These are phyloP conservation scores for Lucifuga dentata DNA, from an alignment of 2,113 vertebrate species.

Conservation along the genomic window DNA sequence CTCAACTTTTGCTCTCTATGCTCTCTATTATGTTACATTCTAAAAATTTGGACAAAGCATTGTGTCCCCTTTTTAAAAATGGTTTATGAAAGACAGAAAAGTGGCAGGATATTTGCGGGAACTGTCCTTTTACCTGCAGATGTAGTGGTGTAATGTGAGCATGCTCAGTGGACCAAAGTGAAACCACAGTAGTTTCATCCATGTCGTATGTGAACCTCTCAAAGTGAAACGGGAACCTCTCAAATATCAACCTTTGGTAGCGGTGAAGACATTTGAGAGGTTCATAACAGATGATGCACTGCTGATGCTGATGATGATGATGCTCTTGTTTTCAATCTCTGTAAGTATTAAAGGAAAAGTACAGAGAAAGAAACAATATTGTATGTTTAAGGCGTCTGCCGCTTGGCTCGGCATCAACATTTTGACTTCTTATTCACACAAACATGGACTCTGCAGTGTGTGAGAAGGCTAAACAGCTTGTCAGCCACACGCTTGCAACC, in stretches of 20 bases:
- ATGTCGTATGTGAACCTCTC: no score
- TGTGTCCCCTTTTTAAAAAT: no score
- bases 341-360: neutral
- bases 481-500: slow-evolving; percentile 28
- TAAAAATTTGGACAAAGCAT: no score
- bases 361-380: neutral
- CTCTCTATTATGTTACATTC: no score
- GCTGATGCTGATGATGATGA: no score
- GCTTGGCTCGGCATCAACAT: slow-evolving; percentile 23
- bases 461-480: slow-evolving; percentile 14
- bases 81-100: no score
- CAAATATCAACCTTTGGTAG: no score
- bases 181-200: no score
- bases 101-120: no score
- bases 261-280: neutral
- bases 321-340: slow-evolving; percentile 11
- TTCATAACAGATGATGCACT: neutral
- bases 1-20: no score
- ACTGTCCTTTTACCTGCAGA: neutral
- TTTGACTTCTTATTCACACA: slow-evolving; percentile 24
- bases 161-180: neutral
- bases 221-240: no score
- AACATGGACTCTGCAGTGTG: slow-evolving; percentile 4
- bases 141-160: neutral
- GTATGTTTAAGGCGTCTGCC: slow-evolving; percentile 19